phyloP scores from a whole-genome alignment of 2,113 vertebrate genomes.

The Pseudopipra pipra region DNA sequence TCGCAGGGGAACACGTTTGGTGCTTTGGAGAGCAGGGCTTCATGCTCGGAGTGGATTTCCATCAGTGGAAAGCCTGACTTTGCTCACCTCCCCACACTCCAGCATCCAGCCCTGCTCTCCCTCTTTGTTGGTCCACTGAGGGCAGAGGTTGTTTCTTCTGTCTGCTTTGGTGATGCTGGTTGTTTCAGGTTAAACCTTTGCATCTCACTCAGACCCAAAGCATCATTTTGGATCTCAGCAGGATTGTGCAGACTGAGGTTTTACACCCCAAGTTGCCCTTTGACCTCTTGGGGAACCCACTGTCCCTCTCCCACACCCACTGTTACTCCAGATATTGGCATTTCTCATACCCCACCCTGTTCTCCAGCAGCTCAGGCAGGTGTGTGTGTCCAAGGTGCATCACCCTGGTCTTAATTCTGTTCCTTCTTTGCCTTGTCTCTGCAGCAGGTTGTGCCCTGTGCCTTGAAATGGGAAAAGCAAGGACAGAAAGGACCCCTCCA shows the following conservation, averaged over 20 bases:
- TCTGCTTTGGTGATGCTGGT: background rate
- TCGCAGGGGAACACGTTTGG: rapidly evolving
- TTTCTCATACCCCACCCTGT: background rate
- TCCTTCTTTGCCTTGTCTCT: background rate
- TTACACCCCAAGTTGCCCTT: background rate
- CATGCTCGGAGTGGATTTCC: rapidly evolving
- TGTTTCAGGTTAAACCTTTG: background rate
- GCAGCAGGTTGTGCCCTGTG: background rate
- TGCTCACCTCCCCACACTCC: rapidly evolving
- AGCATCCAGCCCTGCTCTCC: too few relatives aligned
- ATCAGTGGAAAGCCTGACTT: background rate
- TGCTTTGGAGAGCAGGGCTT: background rate
- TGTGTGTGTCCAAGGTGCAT: background rate
- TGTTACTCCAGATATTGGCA: background rate
- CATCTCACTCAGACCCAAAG: background rate
- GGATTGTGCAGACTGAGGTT: background rate
- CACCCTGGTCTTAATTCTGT: rapidly evolving
- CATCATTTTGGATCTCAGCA: background rate
- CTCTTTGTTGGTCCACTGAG: background rate
- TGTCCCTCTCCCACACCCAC: background rate
- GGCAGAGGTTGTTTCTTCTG: background rate
- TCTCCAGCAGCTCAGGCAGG: background rate
- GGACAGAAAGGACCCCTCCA: background rate
- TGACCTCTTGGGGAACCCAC: background rate
- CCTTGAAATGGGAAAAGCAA: background rate